These are phyloP conservation scores for Nansenia antarctica DNA, from an alignment of 2,113 vertebrate genomes.

Conservation along the genomic window DNA sequence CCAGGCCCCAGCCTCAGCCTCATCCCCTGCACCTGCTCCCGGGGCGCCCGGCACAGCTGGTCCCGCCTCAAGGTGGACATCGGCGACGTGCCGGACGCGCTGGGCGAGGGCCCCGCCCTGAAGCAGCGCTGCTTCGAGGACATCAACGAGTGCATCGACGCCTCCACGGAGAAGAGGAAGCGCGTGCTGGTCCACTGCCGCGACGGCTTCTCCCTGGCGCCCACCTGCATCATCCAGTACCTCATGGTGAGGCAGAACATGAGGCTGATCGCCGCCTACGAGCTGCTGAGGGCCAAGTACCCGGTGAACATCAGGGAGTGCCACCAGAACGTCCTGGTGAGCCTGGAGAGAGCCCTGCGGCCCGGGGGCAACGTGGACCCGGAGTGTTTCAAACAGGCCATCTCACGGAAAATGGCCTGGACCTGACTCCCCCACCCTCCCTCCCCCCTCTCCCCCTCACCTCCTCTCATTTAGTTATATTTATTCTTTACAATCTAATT, in stretches of 20 bases:
- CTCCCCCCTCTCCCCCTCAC: background rate
- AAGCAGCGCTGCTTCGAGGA: slow-evolving; percentile 75
- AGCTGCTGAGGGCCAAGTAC: slow-evolving; percentile 74
- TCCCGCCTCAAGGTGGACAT: slow-evolving; percentile 79
- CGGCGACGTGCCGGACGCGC: slow-evolving; percentile 54
- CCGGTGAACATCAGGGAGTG: slow-evolving; percentile 75
- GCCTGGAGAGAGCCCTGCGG: slow-evolving; percentile 75
- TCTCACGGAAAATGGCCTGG: slow-evolving; percentile 78
- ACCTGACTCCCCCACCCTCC: slow-evolving; percentile 56
- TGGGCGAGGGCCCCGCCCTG: slow-evolving; percentile 52
- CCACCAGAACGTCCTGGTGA: slow-evolving; percentile 79
- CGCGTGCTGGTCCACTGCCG: slow-evolving; percentile 80
- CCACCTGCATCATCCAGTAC: slow-evolving; percentile 77
- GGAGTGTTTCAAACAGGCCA: slow-evolving; percentile 75
- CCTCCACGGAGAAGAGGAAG: slow-evolving; percentile 74
- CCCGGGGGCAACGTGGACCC: slow-evolving; percentile 66
- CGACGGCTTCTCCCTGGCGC: slow-evolving; percentile 77
- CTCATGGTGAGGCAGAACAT: slow-evolving; percentile 81
- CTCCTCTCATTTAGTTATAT: slow-evolving; percentile 8
- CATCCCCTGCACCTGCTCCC: slow-evolving; percentile 76
- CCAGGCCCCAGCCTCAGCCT: slow-evolving; percentile 58
- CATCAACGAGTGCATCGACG: slow-evolving; percentile 80
- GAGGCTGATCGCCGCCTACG: slow-evolving; percentile 78
- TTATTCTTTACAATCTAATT: background rate
- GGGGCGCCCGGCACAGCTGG: slow-evolving; percentile 75